phyloP scores from a whole-genome alignment of 2,797 vertebrate genomes.

The Glossophaga mutica region DNA sequence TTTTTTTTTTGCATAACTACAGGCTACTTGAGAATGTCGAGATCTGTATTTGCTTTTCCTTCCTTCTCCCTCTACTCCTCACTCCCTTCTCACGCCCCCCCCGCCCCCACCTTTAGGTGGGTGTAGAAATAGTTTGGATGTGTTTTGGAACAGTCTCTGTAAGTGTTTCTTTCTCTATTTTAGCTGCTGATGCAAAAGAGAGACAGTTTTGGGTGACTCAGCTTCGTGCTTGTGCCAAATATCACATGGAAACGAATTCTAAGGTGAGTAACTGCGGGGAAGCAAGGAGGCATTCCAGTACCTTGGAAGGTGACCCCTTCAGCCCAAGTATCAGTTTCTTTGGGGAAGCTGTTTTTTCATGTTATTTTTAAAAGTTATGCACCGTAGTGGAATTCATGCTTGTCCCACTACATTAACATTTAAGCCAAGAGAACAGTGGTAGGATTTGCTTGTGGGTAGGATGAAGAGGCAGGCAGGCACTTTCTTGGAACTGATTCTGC shows the following conservation, averaged over 20 bases:
- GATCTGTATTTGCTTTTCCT: neutral
- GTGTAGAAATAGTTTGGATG: neutral
- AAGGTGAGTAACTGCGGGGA: slow-evolving; percentile 86
- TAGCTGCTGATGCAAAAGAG: slow-evolving; percentile 93
- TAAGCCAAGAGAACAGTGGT: neutral
- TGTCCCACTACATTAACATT: neutral
- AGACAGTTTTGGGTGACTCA: slow-evolving; percentile 96
- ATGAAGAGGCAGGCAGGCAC: neutral
- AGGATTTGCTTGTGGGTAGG: neutral
- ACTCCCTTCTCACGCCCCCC: too few species aligned
- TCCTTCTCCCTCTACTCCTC: neutral
- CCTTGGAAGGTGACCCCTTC: neutral
- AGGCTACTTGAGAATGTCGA: neutral
- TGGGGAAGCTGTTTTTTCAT: neutral
- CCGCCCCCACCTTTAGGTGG: neutral
- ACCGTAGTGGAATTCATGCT: neutral
- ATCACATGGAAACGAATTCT: slow-evolving; percentile 91
- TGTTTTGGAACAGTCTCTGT: neutral
- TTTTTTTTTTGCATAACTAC: neutral
- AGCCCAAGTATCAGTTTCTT: neutral
- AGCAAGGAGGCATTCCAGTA: neutral
- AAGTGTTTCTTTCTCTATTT: slow-evolving; percentile 69
- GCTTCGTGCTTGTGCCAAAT: slow-evolving; percentile 93
- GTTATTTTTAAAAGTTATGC: neutral
- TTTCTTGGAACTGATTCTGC: neutral